These are phyloP conservation scores for Formica exsecta DNA, from an alignment of 1,140 invertebrate genomes.

Conservation along the genomic window DNA sequence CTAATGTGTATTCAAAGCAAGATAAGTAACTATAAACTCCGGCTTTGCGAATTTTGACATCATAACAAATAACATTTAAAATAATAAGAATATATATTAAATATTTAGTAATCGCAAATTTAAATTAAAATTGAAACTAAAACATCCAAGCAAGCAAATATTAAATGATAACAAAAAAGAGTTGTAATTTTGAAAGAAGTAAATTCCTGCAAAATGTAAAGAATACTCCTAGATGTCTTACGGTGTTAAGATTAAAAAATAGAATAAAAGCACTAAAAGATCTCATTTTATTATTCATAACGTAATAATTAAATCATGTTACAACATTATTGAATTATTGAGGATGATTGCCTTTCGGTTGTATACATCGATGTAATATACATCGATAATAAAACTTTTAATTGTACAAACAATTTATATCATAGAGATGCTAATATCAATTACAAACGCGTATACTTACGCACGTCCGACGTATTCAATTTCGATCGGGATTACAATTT, in stretches of 20 bases:
- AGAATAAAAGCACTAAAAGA: not conserved
- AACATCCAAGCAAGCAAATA: not conserved
- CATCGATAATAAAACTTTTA: conserved; percentile 28
- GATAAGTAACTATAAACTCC: not conserved
- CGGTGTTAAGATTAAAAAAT: not conserved
- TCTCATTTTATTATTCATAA: not conserved
- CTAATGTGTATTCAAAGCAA: not conserved
- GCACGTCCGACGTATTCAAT: conserved; percentile 58
- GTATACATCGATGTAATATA: not conserved
- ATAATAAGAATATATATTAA: not conserved
- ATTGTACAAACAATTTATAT: conserved; percentile 63
- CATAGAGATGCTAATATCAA: conserved; percentile 59
- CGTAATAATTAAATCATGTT: conserved; percentile 27
- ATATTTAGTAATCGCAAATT: not conserved
- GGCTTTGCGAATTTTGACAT: not conserved
- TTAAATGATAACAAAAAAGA: not conserved
- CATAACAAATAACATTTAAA: not conserved
- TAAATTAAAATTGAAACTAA: not conserved
- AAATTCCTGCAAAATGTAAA: not conserved
- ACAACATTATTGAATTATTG: conserved; percentile 28
- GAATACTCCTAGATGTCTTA: not conserved
- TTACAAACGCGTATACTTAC: not conserved
- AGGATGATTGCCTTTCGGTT: conserved; percentile 14
- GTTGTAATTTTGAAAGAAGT: not conserved
- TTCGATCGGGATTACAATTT: conserved; percentile 62